Evolutionary conservation across 2,797 vertebrate genomes (phyloP).

Genomic region (Lacerta bilineata): DNA sequence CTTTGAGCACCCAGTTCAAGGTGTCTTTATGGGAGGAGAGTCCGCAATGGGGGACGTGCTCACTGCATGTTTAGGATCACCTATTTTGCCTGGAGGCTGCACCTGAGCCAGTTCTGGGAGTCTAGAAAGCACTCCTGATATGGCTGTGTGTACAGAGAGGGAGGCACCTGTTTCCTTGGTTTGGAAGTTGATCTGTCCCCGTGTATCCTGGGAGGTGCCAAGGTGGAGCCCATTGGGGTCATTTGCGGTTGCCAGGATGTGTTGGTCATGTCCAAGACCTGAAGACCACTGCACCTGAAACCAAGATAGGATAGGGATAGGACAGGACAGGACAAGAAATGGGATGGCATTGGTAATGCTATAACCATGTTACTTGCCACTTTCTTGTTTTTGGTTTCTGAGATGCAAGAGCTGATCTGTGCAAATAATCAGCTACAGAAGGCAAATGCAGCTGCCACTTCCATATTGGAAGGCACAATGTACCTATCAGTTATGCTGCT

Average conservation of each 20-base stretch:
- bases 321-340: not conserved
- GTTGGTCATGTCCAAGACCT: conserved; percentile 83
- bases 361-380: not conserved
- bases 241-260: conserved; percentile 83
- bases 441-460: not conserved
- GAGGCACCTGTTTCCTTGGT: conserved; percentile 86
- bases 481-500: not conserved
- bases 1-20: not conserved
- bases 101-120: not conserved
- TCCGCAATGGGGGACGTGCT: not conserved
- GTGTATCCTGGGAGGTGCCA: conserved; percentile 78
- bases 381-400: not conserved
- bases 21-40: not conserved
- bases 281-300: conserved; percentile 90
- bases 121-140: not conserved
- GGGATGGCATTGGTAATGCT: not conserved
- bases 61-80: not conserved
- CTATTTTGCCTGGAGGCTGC: not conserved
- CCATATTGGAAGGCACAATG: not conserved
- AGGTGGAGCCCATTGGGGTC: conserved; percentile 84
- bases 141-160: no score
- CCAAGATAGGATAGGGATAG: conserved; percentile 50
- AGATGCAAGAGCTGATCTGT: not conserved
- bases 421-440: not conserved
- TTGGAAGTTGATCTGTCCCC: conserved; percentile 89